A percentile compares a stretch with the other conserved stretches of the same genome.
Conservation (phyloP, 1,140 invertebrate genomes). For the Schlechtendalia chinensis region DNA sequence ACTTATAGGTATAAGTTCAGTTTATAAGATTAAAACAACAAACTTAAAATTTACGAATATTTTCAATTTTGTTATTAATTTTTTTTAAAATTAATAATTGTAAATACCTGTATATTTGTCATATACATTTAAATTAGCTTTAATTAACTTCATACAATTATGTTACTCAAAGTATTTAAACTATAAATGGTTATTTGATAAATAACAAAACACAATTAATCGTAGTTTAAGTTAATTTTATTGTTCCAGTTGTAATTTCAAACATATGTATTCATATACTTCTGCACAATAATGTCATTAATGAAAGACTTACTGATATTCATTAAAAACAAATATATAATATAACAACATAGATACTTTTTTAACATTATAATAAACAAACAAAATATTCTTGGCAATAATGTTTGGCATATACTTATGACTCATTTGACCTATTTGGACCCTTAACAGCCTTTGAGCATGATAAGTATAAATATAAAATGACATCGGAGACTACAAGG, state of each 20-base stretch:
- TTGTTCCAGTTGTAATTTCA: neutral
- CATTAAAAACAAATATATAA: no score
- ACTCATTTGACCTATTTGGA: constrained; percentile 45
- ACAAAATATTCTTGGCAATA: constrained; percentile 43
- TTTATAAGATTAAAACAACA: neutral
- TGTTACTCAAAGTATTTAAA: no score
- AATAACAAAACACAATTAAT: no score
- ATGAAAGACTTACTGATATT: neutral
- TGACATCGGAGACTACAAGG: neutral
- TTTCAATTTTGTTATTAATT: no score
- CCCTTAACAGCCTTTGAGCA: constrained; percentile 31
- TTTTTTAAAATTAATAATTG: no score
- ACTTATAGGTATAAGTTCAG: no score
- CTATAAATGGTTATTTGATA: neutral
- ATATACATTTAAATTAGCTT: no score
- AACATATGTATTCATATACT: neutral
- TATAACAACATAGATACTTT: constrained; percentile 6
- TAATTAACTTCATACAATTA: no score
- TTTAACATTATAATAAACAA: constrained; percentile 20
- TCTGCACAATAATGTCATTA: neutral
- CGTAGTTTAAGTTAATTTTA: neutral
- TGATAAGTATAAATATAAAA: constrained; percentile 42
- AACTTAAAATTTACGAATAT: neutral
- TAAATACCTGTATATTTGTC: no score
- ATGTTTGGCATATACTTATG: constrained; percentile 42